Evolutionary conservation across 1,140 invertebrate species (phyloP), one percentile per base, ranked within the genome.

Genomic region (Drosophila sproati): DNA sequence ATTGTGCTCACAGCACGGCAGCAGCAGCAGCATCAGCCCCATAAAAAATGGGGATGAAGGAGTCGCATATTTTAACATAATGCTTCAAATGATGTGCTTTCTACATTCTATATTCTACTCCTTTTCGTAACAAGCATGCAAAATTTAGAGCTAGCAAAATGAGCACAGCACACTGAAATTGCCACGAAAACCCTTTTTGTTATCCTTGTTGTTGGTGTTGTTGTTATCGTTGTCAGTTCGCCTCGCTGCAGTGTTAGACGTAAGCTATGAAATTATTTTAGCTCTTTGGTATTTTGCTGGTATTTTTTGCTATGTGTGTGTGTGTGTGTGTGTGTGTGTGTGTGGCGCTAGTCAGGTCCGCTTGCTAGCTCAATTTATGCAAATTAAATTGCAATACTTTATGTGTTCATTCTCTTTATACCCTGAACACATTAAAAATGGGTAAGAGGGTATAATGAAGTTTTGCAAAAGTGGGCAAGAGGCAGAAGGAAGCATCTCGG

Each of bases 301-400:
- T 63, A 81, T 81, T 86, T 73, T 74, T 52, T 62, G 20, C 20
- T 20, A 2, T 20, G 20, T 20, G 20, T 20, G 5, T 29, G 32
- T 52, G 47, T 34, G 41, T 34, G 32, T 52, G 47, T 34, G 41
- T 34, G 20, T 20, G 5, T 29, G 32, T 52, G 47, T 34, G 41
- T 34, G 6, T 7, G 12, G 10, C 43, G 70, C 41, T 47, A 34
- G 39, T 35, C 43, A 10, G 43, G 63, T 59, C 61, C 39, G 52
- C 68, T 62, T 78, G 71, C 73, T 73, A 72, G 77, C 83, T 80
- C 80, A 87, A 87, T 87, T 87, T 87, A 87, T 87, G 83, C 85
- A 87, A 87, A 87, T 89, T 88, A 87, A 87, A 87, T 87, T 87
- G 83, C 85, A 87, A 88, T 87, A 77, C 80, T 87, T 87, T 88